Conservation (phyloP, 92 coral and sea anemone genomes). For the Paragorgia papillata region DNA sequence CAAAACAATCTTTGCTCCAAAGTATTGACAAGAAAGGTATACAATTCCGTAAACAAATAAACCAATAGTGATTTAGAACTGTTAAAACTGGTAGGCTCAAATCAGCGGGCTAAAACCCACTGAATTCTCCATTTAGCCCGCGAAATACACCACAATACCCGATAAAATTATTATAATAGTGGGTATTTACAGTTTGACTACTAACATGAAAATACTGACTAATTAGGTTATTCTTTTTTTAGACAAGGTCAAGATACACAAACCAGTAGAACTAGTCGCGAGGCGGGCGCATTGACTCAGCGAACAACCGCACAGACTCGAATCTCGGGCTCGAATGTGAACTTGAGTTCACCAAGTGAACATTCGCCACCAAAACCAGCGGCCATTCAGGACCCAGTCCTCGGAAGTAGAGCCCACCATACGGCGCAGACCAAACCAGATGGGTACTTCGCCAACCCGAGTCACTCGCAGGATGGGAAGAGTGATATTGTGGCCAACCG, state of each 20-base stretch:
- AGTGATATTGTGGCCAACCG: conserved; percentile 51
- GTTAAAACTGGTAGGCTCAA: no score
- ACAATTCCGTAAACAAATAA: no score
- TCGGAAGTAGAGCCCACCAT: conserved; percentile 38
- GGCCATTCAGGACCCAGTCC: conserved; percentile 26
- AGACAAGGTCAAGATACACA: background rate
- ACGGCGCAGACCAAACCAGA: conserved; percentile 35
- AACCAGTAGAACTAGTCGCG: background rate
- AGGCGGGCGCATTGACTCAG: background rate
- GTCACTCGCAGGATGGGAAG: background rate
- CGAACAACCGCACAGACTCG: background rate
- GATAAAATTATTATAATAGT: no score
- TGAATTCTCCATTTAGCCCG: no score
- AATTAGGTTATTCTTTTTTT: background rate
- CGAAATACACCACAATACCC: no score
- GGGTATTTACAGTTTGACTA: no score
- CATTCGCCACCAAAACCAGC: background rate
- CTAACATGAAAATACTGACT: no score
- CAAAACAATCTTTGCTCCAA: no score
- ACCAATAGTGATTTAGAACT: no score
- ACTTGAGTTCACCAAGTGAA: background rate
- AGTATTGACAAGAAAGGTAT: no score
- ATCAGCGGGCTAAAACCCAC: no score
- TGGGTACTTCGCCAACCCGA: background rate
- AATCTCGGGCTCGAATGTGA: background rate